Conservation (phyloP, 2,888 invertebrate genomes). For the Limenitis camilla region DNA sequence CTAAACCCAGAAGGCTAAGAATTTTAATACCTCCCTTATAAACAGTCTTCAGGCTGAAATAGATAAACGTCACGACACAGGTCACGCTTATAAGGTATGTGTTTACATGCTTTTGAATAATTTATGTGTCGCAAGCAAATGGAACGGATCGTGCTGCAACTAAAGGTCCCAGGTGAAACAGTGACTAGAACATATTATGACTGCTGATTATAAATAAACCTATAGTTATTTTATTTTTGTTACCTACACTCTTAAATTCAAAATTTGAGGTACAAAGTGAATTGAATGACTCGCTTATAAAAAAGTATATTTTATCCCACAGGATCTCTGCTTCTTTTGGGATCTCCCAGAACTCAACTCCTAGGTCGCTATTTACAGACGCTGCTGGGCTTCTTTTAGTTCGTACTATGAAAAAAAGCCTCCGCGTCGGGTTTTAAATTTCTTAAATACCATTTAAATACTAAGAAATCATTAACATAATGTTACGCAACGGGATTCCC, state of each 20-base stretch:
- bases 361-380: no score
- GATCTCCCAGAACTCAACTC: no score
- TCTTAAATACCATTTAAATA: no score
- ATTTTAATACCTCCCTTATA: constrained; percentile 58
- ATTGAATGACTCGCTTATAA: neutral
- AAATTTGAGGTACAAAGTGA: neutral
- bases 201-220: neutral
- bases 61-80: constrained; percentile 30
- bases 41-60: constrained; percentile 31
- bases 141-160: constrained; percentile 23
- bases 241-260: no score
- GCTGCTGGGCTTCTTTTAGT: no score
- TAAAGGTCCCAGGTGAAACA: constrained; percentile 14
- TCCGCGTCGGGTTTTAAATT: no score
- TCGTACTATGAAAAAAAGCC: no score
- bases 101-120: constrained; percentile 30
- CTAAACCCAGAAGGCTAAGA: constrained; percentile 40
- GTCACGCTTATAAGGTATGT: constrained; percentile 29
- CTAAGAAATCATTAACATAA: no score
- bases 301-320: no score
- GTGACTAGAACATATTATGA: neutral
- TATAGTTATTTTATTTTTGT: neutral
- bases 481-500: no score
- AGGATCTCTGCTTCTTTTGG: no score
- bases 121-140: constrained; percentile 27